phyloP scores from a whole-genome alignment of 2,888 invertebrate genomes.

The Philopedon plagiatum region DNA sequence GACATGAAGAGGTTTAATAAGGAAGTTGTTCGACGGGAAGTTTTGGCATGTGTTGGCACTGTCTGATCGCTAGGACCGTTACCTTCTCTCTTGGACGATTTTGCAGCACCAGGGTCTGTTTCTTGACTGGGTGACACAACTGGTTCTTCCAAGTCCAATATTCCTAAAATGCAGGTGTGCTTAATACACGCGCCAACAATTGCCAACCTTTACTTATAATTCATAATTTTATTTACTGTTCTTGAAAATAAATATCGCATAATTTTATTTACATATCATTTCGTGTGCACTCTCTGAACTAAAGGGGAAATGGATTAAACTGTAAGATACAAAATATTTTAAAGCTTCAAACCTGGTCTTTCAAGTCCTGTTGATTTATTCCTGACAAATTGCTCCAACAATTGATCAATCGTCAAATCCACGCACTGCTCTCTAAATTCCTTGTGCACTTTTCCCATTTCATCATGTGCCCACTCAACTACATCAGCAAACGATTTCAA shows the following conservation, averaged over 20 bases:
- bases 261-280: too few relatives aligned
- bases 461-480: constrained; percentile 89
- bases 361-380: constrained; percentile 95
- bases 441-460: constrained; percentile 93
- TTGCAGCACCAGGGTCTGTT: constrained; percentile 60
- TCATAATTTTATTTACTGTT: too few relatives aligned
- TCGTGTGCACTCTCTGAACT: too few relatives aligned
- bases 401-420: constrained; percentile 92
- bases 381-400: constrained; percentile 92
- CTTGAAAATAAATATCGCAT: too few relatives aligned
- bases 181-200: too few relatives aligned
- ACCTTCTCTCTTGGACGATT: constrained; percentile 79
- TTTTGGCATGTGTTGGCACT: constrained; percentile 74
- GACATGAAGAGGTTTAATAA: constrained; percentile 96
- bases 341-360: constrained; percentile 80
- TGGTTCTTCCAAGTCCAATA: constrained; percentile 65
- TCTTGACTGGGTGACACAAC: constrained; percentile 64
- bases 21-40: constrained; percentile 93
- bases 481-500: constrained; percentile 90
- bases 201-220: too few relatives aligned
- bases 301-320: too few relatives aligned
- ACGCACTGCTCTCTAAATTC: constrained; percentile 94
- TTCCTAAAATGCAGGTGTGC: constrained; percentile 57
- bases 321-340: too few relatives aligned
- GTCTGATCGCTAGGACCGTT: constrained; percentile 69